Evolutionary conservation across 2,888 invertebrate species (phyloP).

Genomic region (Drosophila histrio): DNA sequence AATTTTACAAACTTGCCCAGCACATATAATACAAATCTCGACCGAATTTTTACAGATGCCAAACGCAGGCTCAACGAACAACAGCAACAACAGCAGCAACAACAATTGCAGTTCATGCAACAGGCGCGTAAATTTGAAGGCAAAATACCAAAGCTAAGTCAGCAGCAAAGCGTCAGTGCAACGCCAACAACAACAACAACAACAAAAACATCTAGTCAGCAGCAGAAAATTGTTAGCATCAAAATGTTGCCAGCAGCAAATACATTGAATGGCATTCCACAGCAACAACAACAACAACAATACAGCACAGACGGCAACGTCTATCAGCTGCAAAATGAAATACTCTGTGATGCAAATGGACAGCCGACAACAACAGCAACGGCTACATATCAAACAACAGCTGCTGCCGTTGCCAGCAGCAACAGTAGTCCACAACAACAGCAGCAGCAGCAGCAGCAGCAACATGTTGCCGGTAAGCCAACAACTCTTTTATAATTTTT

Average conservation of each 20-base stretch:
- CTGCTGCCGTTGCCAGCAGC: constrained; percentile 58
- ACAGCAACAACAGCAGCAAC: constrained; percentile 41
- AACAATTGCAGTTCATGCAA: constrained; percentile 81
- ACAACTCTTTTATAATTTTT: constrained; percentile 13
- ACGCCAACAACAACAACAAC: constrained; percentile 34
- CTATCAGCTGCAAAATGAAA: constrained; percentile 81
- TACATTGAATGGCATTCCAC: constrained; percentile 80
- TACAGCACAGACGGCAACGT: constrained; percentile 80
- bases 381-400: constrained; percentile 67
- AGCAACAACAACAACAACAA: constrained; percentile 73
- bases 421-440: constrained; percentile 59
- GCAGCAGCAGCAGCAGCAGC: constrained; percentile 51
- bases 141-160: constrained; percentile 83
- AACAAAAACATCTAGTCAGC: constrained; percentile 52
- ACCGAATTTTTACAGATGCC: constrained; percentile 67
- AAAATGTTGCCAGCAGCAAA: constrained; percentile 81
- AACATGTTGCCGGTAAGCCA: constrained; percentile 66
- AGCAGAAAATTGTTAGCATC: constrained; percentile 57
- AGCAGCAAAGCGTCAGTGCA: constrained; percentile 37
- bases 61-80: constrained; percentile 74
- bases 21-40: constrained; percentile 36
- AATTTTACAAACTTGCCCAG: constrained; percentile 15
- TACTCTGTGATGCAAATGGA: constrained; percentile 79
- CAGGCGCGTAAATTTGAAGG: constrained; percentile 84
- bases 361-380: constrained; percentile 69